Evolutionary conservation across 2,797 vertebrate species (phyloP), one percentile per base, ranked within the genome.

Genomic region (Microctenopoma steveboyesi): DNA sequence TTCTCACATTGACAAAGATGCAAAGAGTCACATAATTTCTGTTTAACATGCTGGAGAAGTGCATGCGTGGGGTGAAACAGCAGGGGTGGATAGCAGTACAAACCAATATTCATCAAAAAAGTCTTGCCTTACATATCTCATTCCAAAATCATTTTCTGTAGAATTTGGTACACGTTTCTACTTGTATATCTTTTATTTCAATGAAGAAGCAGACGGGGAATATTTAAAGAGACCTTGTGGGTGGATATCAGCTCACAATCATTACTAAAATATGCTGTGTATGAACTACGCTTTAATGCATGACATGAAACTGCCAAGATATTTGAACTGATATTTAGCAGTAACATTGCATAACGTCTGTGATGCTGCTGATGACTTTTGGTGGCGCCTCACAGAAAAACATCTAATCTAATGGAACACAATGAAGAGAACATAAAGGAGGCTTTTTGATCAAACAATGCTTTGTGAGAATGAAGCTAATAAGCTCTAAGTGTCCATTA

Each of bases 401-500:
- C 27, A 67, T 42, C 69, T 57, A 74, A 85, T 76, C 58, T 65
- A 56, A 74, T 58, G 58, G 40, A 74, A 48, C 65, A 49, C 69
- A 55, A 63, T 79, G 35, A 74, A 69, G 52, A 57, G 77, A 79
- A 70, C 72, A 77, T 69, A 69, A 76, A 57, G 10, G 51, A 58
- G 63, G 37, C 62, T 72, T 81, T 89, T 48, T 50, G 56, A 86
- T 86, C 74, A 81, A 87, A 81, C 76, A 87, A 75, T 84, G 73
- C 83, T 83, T 67, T 79, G 80, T 77, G 62, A 77, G 59, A 88
- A 68, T 60, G 69, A 48, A 71, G 43, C 79, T 82, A 85, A 87
- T 79, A 72, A 72, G 68, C 81, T 72, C 35, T 84, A 83, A 88
- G 74, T 85, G 83, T 88, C 87, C 74, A 87, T 90, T 88, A 87